Evolutionary conservation across 2,113 vertebrate species (phyloP), one percentile per base, ranked within the genome.

Genomic region (Pagrus major): DNA sequence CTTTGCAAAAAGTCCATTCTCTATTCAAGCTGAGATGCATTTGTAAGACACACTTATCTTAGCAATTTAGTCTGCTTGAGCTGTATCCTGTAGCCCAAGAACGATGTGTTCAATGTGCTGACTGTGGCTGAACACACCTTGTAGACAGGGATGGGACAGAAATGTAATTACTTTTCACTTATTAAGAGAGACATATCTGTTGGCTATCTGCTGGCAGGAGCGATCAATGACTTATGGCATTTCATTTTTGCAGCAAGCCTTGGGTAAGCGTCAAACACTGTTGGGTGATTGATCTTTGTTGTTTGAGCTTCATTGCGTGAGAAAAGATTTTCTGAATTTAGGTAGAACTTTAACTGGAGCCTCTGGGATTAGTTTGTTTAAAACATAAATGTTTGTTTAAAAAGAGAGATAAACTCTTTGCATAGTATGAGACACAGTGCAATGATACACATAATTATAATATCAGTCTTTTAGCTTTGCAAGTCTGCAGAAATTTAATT

Each of bases 131-230:
- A 49, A 31, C 41, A 39, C 42, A 51, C 20, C 25, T 27, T 47
- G 51, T 25, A 47, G 20, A 54, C 20, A 54, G 41, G 41, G 41
- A 42, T 2, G 41, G 6, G 23, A 15, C 55, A 54, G 21, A 51
- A 14, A 54, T 52, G n/a, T 25, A 15, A 42, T 42, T 42, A 14
- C 41, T 15, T 42, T 42, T 5, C 41, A 42, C 41, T 16, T 29
- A 52, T 71, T 21, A 33, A 73, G 39, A 56, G 33, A 15, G 18
- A 52, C 33, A 20, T 20, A 16, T 58, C 41, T 42, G 15, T 37
- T 68, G 27, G 14, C 35, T 49, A 47, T 78, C 27, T 75, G 49
- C 37, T n/a, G 44, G 72, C 5, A 44, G 39, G 49, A 65, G 60
- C 25, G 25, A 55, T 64, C 14, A 47, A 29, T 49, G 41, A 42